Evolutionary conservation across 2,113 vertebrate species (phyloP).

Genomic region (Leptocoma aspasia): DNA sequence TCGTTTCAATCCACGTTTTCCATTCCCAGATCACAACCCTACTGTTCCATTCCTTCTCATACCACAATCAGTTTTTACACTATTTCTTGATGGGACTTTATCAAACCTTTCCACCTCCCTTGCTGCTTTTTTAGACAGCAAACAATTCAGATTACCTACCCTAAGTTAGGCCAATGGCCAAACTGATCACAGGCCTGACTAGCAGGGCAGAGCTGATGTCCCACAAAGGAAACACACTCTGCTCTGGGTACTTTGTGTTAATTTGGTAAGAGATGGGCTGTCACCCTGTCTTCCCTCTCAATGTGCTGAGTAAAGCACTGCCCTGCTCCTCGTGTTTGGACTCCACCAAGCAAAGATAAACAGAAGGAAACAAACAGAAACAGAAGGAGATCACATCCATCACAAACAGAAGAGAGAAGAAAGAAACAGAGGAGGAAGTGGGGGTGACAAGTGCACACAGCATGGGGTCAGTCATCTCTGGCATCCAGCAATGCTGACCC

Average conservation of each 20-base stretch:
- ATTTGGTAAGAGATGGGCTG: not conserved
- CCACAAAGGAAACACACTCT: not conserved
- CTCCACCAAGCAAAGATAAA: not conserved
- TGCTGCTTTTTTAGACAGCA: not conserved
- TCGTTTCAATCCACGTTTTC: not conserved
- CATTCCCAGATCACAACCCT: not conserved
- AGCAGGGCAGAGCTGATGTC: not conserved
- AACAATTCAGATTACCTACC: not conserved
- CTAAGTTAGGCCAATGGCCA: not conserved
- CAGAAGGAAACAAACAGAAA: not conserved
- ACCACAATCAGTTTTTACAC: not conserved
- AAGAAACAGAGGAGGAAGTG: not conserved
- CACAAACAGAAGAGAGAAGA: not conserved
- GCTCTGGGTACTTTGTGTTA: not conserved
- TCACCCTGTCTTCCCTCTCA: not conserved
- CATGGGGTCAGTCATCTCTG: not conserved
- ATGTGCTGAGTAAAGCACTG: not conserved
- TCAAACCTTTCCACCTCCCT: not conserved
- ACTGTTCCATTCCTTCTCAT: not conserved
- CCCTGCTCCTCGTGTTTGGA: not conserved
- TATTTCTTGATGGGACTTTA: not conserved
- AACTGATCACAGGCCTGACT: not conserved
- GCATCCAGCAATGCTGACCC: not conserved
- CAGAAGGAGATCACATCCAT: not conserved
- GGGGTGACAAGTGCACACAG: not conserved